A percentile compares a stretch with the other conserved stretches of the same genome.
Conservation (phyloP, 92 coral and sea anemone genomes). For the Phenganax marumi region DNA sequence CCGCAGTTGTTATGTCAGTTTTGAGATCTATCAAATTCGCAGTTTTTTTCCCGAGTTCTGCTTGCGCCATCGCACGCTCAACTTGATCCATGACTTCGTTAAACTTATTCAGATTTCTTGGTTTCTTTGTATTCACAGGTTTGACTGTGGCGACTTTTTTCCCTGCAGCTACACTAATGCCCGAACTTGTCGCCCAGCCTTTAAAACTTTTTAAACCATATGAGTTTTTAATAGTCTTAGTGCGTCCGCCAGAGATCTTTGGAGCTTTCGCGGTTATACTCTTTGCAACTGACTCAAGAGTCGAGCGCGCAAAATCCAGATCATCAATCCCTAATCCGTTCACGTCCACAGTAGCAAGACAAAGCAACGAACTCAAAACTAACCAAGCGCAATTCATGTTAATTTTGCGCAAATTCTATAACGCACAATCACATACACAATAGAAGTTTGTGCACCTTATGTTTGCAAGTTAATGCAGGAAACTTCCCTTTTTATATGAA, state of each 20-base stretch:
- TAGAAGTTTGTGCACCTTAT: not conserved
- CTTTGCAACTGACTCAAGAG: not conserved
- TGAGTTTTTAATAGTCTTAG: not conserved
- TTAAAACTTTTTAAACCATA: not conserved
- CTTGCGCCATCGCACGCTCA: conserved; percentile 69
- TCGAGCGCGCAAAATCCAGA: conserved; percentile 16
- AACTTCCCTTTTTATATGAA: too few species aligned
- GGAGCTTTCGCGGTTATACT: not conserved
- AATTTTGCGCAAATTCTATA: not conserved
- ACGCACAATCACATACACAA: not conserved
- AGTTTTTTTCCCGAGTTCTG: conserved; percentile 3
- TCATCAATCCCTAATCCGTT: not conserved
- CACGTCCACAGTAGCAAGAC: not conserved
- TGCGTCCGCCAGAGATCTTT: not conserved
- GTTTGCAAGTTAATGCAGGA: too few species aligned
- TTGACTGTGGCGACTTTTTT: not conserved
- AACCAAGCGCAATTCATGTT: conserved; percentile 16
- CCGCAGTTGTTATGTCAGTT: conserved; percentile 21
- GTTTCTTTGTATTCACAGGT: not conserved
- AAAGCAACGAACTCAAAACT: not conserved
- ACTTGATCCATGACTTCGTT: conserved; percentile 69
- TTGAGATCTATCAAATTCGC: conserved; percentile 8
- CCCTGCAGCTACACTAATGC: not conserved
- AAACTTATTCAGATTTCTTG: conserved; percentile 58
- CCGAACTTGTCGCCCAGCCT: not conserved